Conservation (phyloP, 2,797 vertebrate genomes). For the Acomys russatus region DNA sequence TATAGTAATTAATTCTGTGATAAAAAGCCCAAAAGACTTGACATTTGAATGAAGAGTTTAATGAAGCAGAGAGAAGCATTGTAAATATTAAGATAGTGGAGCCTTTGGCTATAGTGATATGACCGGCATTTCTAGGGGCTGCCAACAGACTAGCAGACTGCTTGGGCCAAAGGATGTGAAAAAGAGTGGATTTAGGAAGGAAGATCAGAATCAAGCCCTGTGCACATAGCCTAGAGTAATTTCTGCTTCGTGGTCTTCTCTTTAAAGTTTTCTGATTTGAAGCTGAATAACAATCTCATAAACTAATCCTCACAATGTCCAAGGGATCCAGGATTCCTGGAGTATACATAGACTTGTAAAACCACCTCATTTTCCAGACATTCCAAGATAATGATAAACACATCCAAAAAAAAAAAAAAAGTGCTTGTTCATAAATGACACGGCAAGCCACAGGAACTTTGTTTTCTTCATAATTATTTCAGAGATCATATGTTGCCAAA, state of each 20-base stretch:
- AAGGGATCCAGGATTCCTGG: background rate
- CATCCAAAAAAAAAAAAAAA: background rate
- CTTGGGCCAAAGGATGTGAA: background rate
- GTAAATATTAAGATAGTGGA: background rate
- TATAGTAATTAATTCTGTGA: slow-evolving; percentile 15
- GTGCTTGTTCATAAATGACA: background rate
- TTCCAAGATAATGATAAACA: slow-evolving; percentile 44
- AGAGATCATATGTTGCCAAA: background rate
- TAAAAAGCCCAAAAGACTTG: slow-evolving; percentile 24
- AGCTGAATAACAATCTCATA: background rate
- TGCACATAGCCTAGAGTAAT: too few species aligned
- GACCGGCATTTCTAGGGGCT: background rate
- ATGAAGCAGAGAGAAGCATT: background rate
- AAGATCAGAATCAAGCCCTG: background rate
- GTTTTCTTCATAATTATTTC: slow-evolving; percentile 16
- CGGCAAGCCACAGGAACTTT: background rate
- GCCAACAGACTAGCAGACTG: background rate
- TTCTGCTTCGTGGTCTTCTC: background rate
- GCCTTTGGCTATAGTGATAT: background rate
- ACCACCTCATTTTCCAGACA: background rate
- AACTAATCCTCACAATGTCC: background rate
- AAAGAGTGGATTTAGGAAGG: background rate
- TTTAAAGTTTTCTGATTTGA: background rate
- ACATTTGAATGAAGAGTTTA: slow-evolving; percentile 37
- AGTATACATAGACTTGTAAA: background rate